Percentiles rank a stretch among this genome's conserved stretches.
These are phyloP conservation scores for Cranoglanis bouderius DNA, from an alignment of 2,113 vertebrate species.

Conservation along the genomic window DNA sequence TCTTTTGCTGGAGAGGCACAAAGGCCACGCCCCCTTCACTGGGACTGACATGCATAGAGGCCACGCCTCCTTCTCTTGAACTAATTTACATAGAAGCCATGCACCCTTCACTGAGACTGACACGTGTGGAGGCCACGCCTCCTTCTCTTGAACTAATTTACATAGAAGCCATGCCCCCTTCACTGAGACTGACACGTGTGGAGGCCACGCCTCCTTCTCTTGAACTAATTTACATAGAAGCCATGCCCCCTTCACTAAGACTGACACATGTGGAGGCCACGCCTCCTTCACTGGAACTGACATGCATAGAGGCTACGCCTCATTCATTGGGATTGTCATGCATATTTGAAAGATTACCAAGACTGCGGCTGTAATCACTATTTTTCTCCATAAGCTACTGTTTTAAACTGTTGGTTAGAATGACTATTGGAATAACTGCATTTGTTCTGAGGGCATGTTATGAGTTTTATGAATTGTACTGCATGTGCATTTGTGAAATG, in stretches of 20 bases:
- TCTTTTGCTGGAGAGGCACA: background rate
- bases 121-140: background rate
- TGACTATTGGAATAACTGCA: background rate
- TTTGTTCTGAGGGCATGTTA: conserved; percentile 1
- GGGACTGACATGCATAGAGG: background rate
- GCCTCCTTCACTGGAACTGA: background rate
- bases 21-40: background rate
- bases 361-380: background rate
- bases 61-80: background rate
- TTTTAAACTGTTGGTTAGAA: conserved; percentile 2
- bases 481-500: background rate
- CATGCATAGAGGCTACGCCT: background rate
- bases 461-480: conserved; percentile 16
- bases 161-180: background rate
- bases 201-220: background rate
- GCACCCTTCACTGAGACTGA: background rate
- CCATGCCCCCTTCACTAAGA: background rate
- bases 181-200: background rate
- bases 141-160: background rate
- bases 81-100: background rate
- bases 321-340: background rate
- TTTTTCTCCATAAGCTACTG: background rate
- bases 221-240: background rate
- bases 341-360: background rate
- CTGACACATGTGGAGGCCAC: background rate